Base-by-base conservation (phyloP, 1,140 invertebrate species). In the Batillaria attramentaria region DNA sequence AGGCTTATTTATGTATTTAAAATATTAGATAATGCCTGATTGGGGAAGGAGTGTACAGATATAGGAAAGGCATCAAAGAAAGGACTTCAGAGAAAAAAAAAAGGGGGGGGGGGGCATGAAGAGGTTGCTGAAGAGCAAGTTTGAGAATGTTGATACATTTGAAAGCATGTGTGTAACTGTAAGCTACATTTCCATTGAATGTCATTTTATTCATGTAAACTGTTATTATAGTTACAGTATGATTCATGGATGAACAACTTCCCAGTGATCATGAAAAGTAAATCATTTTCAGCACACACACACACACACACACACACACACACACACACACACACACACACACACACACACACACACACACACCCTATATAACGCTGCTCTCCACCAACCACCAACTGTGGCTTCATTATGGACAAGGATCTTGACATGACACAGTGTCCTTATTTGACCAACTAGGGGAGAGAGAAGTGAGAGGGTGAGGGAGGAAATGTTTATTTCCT, bases 331-430 rank as follows among this genome's bases (percentile, higher is more conserved):
- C 8, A 13, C 57, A 60, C 4, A 24, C 24, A 24, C 8, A 60
- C 8, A 60, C 57, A 60, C 57, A 60, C 8, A n/a, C 57, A 60
- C 57, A 60, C 57, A 60, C 57, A 60, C 24, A 60, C 57, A 60
- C 31, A n/a, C 46, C 46, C 46, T 50, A 24, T 50, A 24, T 50
- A 50, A 13, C 8, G 24, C 46, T 13, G 46, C 8, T 50, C 8
- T 50, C 46, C 10, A 50, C 10, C 10, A 50, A 50, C 8, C 10
- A 50, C 46, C 24, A 50, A 8, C 13, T 62, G 57, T 28, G 20
- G 13, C 6, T 62, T 62, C 31, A 28, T 62, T 13, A n/a, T 62
- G 6, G 28, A n/a, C 31, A 16, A n/a, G n/a, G 6, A n/a, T 62
- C 28, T 62, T 62, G 8, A n/a, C 6, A n/a, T 62, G 20, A 6